Evolutionary conservation across 2,797 vertebrate genomes (phyloP), one percentile per base, ranked within the genome.

Genomic region (Phrynocephalus forsythii): DNA sequence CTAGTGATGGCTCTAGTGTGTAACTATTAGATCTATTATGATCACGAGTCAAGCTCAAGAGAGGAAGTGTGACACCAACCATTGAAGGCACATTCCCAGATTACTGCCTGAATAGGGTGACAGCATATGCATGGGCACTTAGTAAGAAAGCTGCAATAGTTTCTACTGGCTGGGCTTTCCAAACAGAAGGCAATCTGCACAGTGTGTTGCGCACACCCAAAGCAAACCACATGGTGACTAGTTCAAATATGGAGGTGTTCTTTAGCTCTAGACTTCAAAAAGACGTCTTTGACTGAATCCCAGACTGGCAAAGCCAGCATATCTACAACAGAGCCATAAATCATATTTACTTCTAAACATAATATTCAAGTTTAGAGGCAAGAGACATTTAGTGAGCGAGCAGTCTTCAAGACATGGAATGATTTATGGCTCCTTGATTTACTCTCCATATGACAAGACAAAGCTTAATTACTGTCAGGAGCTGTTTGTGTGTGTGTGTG

Each of bases 391-490:
- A 81, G 71, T 38, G 60, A 85, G 71, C 28, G 60, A 85, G 44
- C 83, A 28, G 26, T 73, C 83, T 76, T 80, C 71, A 68, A 81
- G 69, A 81, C 24, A 83, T 67, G 63, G 15, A 10, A 56, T 81
- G 85, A 88, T 85, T 88, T 81, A 88, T 88, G n/a, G 78, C 11
- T 22, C 48, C 83, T 72, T 85, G 71, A 85, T 88, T 85, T 88
- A 85, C 80, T 88, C 30, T 66, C 83, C 87, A 81, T 67, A 67
- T 75, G 48, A 72, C 33, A 50, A 76, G 44, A 56, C 26, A 75
- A 85, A 68, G 69, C 48, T 81, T 48, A 81, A 88, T 44, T 73
- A 67, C 71, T 52, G 22, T 81, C 30, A 66, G 69, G 30, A 80
- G 11, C 48, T 52, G 33, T 67, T 80, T 68, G 33, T 76, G 44